These are phyloP conservation scores for Dicroscelio sp. DNA, from an alignment of 2,888 invertebrate genomes.

Conservation along the genomic window DNA sequence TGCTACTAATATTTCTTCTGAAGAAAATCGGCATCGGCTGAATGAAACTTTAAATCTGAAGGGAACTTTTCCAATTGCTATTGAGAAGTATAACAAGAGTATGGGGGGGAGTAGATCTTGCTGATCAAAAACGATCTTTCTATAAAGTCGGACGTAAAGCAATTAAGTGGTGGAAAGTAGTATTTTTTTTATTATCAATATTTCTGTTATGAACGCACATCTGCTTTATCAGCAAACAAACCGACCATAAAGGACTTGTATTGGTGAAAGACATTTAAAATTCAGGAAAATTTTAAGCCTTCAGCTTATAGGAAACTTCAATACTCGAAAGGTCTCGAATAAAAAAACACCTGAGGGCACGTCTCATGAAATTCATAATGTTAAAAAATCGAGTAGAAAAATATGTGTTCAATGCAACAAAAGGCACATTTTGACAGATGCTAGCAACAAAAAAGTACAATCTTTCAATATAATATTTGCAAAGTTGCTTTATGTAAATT, in stretches of 20 bases:
- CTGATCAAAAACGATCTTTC: slow-evolving; percentile 20
- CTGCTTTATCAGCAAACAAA: slow-evolving; percentile 8
- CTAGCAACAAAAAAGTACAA: too few relatives aligned
- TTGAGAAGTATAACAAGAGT: slow-evolving; percentile 9
- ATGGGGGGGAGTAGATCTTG: slow-evolving; percentile 38
- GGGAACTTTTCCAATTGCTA: neutral
- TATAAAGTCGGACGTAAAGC: slow-evolving; percentile 14
- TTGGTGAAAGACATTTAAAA: neutral
- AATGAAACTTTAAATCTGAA: neutral
- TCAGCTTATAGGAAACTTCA: too few relatives aligned
- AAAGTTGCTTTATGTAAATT: too few relatives aligned
- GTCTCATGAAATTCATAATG: too few relatives aligned
- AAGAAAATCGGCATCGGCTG: neutral
- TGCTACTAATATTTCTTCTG: slow-evolving; percentile 25
- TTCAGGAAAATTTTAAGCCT: neutral
- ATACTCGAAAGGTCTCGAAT: too few relatives aligned
- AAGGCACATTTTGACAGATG: too few relatives aligned
- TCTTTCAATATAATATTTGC: too few relatives aligned
- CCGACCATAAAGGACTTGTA: neutral
- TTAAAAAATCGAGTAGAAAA: too few relatives aligned
- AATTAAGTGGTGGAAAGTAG: slow-evolving; percentile 24
- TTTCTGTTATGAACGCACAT: neutral
- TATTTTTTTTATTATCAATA: slow-evolving; percentile 35
- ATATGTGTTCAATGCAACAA: too few relatives aligned
- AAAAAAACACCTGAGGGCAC: too few relatives aligned